phyloP scores from a whole-genome alignment of 2,113 vertebrate genomes.

The Stomatorhinus ivindoensis region DNA sequence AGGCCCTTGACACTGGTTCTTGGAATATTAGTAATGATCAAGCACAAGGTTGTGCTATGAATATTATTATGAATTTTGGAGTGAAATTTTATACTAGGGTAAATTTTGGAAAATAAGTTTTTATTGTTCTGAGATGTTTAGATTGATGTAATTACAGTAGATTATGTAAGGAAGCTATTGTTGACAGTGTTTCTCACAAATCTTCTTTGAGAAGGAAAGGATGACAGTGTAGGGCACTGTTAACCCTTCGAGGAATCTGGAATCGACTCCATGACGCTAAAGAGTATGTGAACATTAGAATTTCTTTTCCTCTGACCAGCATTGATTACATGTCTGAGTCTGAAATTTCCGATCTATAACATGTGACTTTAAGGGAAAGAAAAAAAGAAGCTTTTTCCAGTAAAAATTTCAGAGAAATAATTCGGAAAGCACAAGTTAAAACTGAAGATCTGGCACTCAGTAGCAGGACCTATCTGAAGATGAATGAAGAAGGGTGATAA shows the following conservation, averaged over 20 bases:
- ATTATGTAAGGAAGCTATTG: background rate
- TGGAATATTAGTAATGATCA: background rate
- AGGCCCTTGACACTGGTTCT: background rate
- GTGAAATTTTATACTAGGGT: background rate
- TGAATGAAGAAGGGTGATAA: background rate
- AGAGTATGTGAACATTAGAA: background rate
- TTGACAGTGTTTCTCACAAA: background rate
- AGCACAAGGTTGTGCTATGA: background rate
- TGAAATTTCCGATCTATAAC: background rate
- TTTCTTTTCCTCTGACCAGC: background rate
- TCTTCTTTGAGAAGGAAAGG: background rate
- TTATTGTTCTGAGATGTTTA: background rate
- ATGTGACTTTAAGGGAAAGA: background rate
- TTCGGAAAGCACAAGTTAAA: background rate
- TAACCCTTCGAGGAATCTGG: background rate
- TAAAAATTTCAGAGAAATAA: background rate
- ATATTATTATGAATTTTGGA: background rate
- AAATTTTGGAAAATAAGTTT: background rate
- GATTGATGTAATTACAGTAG: background rate
- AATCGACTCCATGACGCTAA: background rate
- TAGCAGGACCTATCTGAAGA: background rate
- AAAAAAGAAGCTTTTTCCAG: background rate
- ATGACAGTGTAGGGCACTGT: background rate
- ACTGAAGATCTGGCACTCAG: background rate
- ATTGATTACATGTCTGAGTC: background rate